Evolutionary conservation across 2,113 vertebrate genomes (phyloP).

Genomic region (Oncorhynchus mykiss): DNA sequence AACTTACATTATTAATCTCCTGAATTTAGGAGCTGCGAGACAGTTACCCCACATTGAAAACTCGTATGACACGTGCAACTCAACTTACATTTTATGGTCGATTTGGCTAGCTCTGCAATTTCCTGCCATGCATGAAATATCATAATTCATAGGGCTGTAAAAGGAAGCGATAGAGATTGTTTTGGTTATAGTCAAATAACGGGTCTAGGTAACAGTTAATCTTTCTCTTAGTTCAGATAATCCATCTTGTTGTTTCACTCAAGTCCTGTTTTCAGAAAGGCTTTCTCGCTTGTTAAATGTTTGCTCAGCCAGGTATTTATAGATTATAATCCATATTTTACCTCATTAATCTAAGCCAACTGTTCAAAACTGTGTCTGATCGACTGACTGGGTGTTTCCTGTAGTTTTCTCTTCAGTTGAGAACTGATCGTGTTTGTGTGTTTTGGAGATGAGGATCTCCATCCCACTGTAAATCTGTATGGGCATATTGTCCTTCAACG

Average conservation of each 20-base stretch:
- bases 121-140: conserved; percentile 42
- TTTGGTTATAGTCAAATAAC: conserved; percentile 31
- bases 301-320: conserved; percentile 14
- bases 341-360: conserved; percentile 43
- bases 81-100: conserved; percentile 49
- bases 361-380: conserved; percentile 13
- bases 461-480: neutral
- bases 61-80: neutral
- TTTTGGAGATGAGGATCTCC: neutral
- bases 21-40: neutral
- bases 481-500: no score
- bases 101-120: conserved; percentile 51
- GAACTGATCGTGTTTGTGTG: neutral
- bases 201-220: conserved; percentile 38
- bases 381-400: neutral
- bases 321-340: conserved; percentile 35
- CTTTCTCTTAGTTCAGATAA: conserved; percentile 35
- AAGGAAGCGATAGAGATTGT: conserved; percentile 35
- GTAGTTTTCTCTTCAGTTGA: neutral
- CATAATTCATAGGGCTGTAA: conserved; percentile 42
- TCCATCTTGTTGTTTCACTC: conserved; percentile 56
- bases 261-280: conserved; percentile 31
- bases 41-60: neutral
- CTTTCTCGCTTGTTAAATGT: conserved; percentile 4
- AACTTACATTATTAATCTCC: no score